Conservation (phyloP, 2,113 vertebrate species). For the Etheostoma spectabile region DNA sequence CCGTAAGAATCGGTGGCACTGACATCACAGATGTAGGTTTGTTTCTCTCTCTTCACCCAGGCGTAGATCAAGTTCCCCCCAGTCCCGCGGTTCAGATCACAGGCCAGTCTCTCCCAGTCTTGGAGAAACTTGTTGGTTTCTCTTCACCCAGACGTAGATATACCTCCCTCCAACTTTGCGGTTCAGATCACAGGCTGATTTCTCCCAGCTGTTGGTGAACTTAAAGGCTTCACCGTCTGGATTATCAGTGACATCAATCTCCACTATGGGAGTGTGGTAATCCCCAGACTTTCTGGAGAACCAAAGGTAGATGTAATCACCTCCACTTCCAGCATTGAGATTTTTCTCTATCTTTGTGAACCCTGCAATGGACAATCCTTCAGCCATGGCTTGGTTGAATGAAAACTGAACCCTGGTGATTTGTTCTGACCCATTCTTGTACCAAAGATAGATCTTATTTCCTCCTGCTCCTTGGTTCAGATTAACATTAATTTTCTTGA, state of each 20-base stretch:
- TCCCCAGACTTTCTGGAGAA: not conserved
- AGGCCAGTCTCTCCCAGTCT: not conserved
- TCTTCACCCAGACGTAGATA: not conserved
- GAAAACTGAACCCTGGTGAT: conserved; percentile 14
- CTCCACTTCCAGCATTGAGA: fast-evolving
- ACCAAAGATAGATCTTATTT: not conserved
- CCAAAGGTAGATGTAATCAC: not conserved
- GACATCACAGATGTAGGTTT: not conserved
- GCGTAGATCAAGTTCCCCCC: not conserved
- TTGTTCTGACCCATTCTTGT: not conserved
- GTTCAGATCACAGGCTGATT: not conserved
- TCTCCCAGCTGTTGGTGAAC: not conserved
- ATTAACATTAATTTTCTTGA: not conserved
- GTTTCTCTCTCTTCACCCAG: not conserved
- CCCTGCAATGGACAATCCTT: not conserved
- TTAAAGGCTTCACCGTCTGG: fast-evolving
- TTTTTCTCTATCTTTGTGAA: fast-evolving
- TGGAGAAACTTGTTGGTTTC: not conserved
- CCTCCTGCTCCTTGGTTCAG: conserved; percentile 2
- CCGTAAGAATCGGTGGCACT: not conserved
- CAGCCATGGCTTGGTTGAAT: not conserved
- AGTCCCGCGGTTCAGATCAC: not conserved
- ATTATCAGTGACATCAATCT: not conserved
- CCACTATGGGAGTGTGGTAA: not conserved
- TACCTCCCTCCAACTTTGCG: too few species aligned